Evolutionary conservation across 2,797 vertebrate species (phyloP), one percentile per base, ranked within the genome.

Genomic region (Microctenopoma lineatum): DNA sequence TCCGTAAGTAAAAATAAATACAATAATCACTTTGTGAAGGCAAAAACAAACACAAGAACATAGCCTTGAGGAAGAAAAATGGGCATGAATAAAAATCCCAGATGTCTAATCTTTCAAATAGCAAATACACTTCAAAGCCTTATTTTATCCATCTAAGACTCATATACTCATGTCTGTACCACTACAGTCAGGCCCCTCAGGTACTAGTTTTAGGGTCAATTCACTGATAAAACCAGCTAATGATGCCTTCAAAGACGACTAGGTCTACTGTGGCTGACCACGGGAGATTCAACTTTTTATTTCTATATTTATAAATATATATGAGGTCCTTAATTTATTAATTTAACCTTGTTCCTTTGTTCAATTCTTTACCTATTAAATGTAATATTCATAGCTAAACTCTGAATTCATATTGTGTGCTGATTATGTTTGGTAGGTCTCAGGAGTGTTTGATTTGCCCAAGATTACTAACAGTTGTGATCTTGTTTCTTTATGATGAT

Each of bases 181-280:
- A 82, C 87, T 88, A 85, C 85, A 88, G 87, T 87, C 86, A 73
- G 75, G 87, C 89, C 92, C 92, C 92, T 92, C 88, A 93, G 94
- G 93, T 92, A 87, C 90, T 78, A 74, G 87, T 88, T 92, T 92
- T 91, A 92, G 90, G 89, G 92, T 93, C 91, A 93, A 92, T 91
- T 89, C 86, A 77, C 90, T 91, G 90, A 92, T 93, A 90, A 90
- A 92, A 86, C 80, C 83, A 79, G 88, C 91, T 95, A 94, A 94
- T 94, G 93, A 95, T 93, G 91, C 89, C 92, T 94, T 95, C 92
- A 95, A 94, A 94, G 92, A 93, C 90, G 83, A 75, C 62, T 32
- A 86, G 88, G 89, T 87, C 87, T 92, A 73, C 48, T 57, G 87
- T 93, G 91, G 86, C 87, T 93, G 93, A 94, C 91, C 92, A 90